These are phyloP conservation scores for Cynocephalus volans DNA, from an alignment of 2,113 vertebrate genomes.

Conservation along the genomic window DNA sequence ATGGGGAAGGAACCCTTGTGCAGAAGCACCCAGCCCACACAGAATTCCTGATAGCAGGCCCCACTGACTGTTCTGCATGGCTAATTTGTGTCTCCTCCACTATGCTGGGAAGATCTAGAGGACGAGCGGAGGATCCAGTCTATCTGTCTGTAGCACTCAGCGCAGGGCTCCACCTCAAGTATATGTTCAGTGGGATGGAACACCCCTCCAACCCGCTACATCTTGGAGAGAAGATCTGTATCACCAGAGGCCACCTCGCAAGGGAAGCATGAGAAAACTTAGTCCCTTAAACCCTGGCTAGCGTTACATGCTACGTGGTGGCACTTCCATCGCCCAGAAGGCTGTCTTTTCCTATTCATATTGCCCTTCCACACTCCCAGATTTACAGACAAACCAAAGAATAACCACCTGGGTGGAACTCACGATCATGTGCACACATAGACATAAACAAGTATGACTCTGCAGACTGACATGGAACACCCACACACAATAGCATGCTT, in stretches of 20 bases:
- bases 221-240: not conserved
- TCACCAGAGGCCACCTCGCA: not conserved
- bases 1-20: not conserved
- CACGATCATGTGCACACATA: not conserved
- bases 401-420: not conserved
- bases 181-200: not conserved
- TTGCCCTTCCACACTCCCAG: not conserved
- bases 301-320: not conserved
- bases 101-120: not conserved
- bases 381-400: not conserved
- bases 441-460: too few relatives aligned
- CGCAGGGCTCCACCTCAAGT: not conserved
- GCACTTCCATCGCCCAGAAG: not conserved
- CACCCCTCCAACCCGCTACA: rapidly evolving
- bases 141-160: not conserved
- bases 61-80: rapidly evolving
- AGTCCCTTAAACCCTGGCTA: not conserved
- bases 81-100: not conserved
- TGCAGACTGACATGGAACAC: rapidly evolving
- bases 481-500: not conserved
- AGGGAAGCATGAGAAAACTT: not conserved
- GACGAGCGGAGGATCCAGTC: not conserved
- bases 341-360: not conserved
- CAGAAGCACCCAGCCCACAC: not conserved
- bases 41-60: not conserved